Conservation (phyloP, 2,113 vertebrate genomes). For the Pygoscelis adeliae region DNA sequence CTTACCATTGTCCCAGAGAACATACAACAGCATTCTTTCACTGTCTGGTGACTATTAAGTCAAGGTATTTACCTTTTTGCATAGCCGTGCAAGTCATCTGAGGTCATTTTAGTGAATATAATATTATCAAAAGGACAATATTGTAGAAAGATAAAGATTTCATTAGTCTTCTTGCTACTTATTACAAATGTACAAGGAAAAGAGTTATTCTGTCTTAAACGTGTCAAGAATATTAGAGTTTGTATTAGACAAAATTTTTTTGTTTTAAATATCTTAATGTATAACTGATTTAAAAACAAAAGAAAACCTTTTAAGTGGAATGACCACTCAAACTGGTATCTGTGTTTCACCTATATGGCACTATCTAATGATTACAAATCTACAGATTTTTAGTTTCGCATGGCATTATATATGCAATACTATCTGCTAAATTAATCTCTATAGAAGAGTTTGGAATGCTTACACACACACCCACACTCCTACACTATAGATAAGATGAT, state of each 20-base stretch:
- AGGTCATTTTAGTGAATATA: neutral
- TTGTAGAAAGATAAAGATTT: neutral
- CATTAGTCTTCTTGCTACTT: neutral
- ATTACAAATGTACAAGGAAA: neutral
- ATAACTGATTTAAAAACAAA: neutral
- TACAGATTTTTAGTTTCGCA: neutral
- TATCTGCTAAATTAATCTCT: neutral
- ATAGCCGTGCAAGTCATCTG: neutral
- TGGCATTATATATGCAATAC: neutral
- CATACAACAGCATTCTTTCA: neutral
- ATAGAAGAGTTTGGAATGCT: neutral
- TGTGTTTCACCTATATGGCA: neutral
- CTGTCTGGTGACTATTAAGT: neutral
- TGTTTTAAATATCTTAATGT: neutral
- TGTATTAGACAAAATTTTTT: neutral
- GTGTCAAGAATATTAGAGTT: neutral
- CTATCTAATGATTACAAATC: neutral
- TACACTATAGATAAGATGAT: neutral
- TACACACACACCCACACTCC: neutral
- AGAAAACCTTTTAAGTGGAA: neutral
- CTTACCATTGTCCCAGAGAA: neutral
- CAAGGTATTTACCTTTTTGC: neutral
- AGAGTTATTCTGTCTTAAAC: neutral
- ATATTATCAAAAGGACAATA: neutral
- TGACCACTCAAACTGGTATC: neutral